A percentile compares a stretch with the other conserved stretches of the same genome.
phyloP scores from a whole-genome alignment of 2,797 vertebrate genomes.

The Sparus aurata region DNA sequence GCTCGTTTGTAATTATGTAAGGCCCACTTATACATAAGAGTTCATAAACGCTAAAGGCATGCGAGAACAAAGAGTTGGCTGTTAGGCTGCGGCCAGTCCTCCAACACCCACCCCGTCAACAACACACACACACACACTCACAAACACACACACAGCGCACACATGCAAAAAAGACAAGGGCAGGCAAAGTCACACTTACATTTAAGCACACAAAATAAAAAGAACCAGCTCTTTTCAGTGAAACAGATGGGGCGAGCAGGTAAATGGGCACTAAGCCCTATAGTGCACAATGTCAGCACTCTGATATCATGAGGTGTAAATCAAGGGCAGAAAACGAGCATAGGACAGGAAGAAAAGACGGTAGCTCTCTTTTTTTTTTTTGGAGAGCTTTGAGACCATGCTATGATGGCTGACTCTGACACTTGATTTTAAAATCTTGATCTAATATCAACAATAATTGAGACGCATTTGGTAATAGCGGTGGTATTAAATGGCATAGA shows the following conservation, averaged over 20 bases:
- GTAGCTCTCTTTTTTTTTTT: not conserved
- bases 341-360: not conserved
- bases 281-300: not conserved
- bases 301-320: slow-evolving; percentile 29
- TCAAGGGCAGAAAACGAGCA: slow-evolving; percentile 6
- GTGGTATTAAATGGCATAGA: not conserved
- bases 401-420: not conserved
- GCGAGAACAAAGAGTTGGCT: slow-evolving; percentile 66
- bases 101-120: slow-evolving; percentile 46
- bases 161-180: slow-evolving; percentile 35
- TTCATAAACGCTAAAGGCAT: slow-evolving; percentile 37
- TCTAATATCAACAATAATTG: not conserved
- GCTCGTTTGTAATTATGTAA: slow-evolving; percentile 63
- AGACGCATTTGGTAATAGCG: not conserved
- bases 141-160: not conserved
- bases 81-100: slow-evolving; percentile 47
- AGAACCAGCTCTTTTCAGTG: slow-evolving; percentile 11
- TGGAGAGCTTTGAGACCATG: not conserved
- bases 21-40: slow-evolving; percentile 57
- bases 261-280: slow-evolving; percentile 18
- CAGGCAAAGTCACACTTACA: slow-evolving; percentile 39
- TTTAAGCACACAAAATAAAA: slow-evolving; percentile 10
- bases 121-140: slow-evolving; percentile 23
- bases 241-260: slow-evolving; percentile 26
- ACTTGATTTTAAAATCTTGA: not conserved